Percentiles rank a stretch among this genome's conserved stretches.
Conservation (phyloP, 2,888 invertebrate species). For the Oxystoma pomonae region DNA sequence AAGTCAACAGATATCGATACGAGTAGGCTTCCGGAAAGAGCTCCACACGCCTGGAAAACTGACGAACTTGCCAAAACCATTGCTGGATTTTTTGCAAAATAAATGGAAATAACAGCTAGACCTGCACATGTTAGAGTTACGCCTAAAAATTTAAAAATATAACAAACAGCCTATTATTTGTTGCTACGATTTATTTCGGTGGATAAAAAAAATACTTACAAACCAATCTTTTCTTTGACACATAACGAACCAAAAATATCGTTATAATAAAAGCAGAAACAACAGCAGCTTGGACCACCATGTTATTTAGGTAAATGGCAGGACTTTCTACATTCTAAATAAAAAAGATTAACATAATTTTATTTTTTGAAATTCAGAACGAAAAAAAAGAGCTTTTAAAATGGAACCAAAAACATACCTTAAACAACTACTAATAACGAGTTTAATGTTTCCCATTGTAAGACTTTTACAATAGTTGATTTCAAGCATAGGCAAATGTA, state of each 20-base stretch:
- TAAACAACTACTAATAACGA: too few relatives aligned
- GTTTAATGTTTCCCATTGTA: too few relatives aligned
- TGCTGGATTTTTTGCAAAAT: constrained; percentile 53
- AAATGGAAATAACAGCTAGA: constrained; percentile 45
- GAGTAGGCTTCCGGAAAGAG: constrained; percentile 57
- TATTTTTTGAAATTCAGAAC: too few relatives aligned
- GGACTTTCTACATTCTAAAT: constrained; percentile 36
- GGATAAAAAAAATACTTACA: too few relatives aligned
- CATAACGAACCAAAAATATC: constrained; percentile 41
- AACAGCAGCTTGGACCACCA: constrained; percentile 60
- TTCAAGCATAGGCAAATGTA: too few relatives aligned
- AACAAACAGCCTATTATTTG: too few relatives aligned
- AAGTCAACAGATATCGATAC: constrained; percentile 60
- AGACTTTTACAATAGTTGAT: too few relatives aligned
- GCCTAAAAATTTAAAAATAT: not conserved
- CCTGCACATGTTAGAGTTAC: not conserved
- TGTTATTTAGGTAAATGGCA: constrained; percentile 63
- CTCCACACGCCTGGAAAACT: constrained; percentile 51
- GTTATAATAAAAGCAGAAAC: constrained; percentile 61
- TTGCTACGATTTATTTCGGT: too few relatives aligned
- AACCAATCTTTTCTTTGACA: constrained; percentile 54
- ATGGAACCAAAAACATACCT: too few relatives aligned
- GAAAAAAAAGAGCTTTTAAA: too few relatives aligned
- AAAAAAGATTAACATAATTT: too few relatives aligned
- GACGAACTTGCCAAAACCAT: constrained; percentile 56